phyloP scores from a whole-genome alignment of 1,140 invertebrate genomes.

The Trichonephila clavata region DNA sequence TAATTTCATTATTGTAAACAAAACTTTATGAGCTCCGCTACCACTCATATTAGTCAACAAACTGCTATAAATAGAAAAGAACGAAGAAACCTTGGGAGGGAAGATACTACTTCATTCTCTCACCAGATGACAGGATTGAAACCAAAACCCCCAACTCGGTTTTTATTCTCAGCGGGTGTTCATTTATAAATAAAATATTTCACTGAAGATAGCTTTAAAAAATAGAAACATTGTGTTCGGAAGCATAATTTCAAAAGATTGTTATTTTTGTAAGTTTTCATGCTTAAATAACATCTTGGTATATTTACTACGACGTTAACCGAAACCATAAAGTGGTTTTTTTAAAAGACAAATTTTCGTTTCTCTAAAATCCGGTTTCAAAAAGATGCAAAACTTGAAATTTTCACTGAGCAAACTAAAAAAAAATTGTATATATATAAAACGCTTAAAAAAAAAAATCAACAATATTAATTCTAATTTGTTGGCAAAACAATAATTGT shows the following conservation, averaged over 20 bases:
- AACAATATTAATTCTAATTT: no score
- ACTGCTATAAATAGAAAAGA: constrained; percentile 26
- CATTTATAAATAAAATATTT: not conserved
- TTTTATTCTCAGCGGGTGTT: constrained; percentile 2
- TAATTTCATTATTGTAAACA: constrained; percentile 39
- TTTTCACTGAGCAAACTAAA: no score
- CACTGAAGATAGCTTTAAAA: not conserved
- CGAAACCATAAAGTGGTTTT: not conserved
- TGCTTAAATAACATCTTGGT: not conserved
- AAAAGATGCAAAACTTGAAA: not conserved
- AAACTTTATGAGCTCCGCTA: not conserved
- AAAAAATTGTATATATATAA: no score
- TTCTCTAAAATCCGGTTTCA: not conserved
- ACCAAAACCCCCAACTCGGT: not conserved
- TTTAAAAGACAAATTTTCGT: not conserved
- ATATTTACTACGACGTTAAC: not conserved
- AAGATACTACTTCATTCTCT: constrained; percentile 7
- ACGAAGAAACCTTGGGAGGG: constrained; percentile 19
- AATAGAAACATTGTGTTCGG: not conserved
- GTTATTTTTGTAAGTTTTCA: not conserved
- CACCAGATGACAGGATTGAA: constrained; percentile 29
- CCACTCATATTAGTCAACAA: constrained; percentile 14
- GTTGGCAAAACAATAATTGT: no score
- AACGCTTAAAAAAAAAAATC: no score
- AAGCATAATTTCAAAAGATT: not conserved